Evolutionary conservation across 2,797 vertebrate species (phyloP), one percentile per base, ranked within the genome.

Genomic region (Notamacropus eugenii): DNA sequence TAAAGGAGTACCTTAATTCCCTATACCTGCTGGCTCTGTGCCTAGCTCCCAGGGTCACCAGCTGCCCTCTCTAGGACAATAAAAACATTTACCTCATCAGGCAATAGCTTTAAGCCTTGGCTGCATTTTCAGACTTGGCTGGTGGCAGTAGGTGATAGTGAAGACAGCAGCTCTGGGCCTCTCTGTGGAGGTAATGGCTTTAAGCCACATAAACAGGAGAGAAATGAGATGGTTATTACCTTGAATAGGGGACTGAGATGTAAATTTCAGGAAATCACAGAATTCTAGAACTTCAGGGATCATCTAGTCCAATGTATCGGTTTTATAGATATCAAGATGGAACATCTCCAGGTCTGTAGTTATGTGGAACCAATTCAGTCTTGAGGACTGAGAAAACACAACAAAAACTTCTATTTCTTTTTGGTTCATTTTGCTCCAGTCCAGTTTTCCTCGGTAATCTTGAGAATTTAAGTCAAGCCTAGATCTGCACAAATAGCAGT

Each of bases 81-180:
- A 90, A 91, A 95, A 97, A 90, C 91, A 94, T 96, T 94, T 46
- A 82, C 28, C 50, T 29, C 34, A 58, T 92, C 91, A 94, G 52
- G 55, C 93, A 95, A 94, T 93, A 92, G 94, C 96, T 91, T 57
- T n/a, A 54, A 93, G 9, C 95, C 31, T 94, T 95, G 94, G 67
- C 92, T 94, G 31, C 28, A 0, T 2, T 3, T 46, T 14, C n/a
- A 55, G 92, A 34, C 28, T 91, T 95, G 93, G n/a, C 67, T 97
- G 93, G 52, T 92, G 24, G 40, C 82, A 29, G 55, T 59, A 82
- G 91, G 91, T 94, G 90, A 87, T 40, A 74, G 90, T 46, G 52
- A 46, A 93, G 67, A 24, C 93, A 95, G 93, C 54, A 62, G 92
- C 92, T 92, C 90, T 91, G 55, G 56, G 92, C 27, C 46, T 82